phyloP scores from a whole-genome alignment of 1,140 invertebrate species.

The Pollicipes pollicipes region DNA sequence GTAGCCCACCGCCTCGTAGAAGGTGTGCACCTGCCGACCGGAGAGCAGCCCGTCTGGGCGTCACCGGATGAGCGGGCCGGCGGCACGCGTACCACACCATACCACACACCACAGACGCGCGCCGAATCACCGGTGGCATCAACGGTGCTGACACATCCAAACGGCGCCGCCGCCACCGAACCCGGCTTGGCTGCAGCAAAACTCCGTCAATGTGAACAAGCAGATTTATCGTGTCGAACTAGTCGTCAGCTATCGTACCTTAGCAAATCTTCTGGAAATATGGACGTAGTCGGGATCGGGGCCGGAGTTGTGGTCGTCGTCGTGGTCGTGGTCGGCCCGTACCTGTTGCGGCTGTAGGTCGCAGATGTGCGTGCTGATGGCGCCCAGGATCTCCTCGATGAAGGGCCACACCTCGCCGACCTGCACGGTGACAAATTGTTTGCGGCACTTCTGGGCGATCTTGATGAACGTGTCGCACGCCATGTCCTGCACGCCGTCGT shows the following conservation, averaged over 20 bases:
- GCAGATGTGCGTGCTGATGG: slow-evolving; percentile 94
- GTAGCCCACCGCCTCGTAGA: slow-evolving; percentile 98
- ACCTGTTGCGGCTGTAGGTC: slow-evolving; percentile 93
- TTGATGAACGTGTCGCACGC: slow-evolving; percentile 99
- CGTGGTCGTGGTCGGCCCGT: no score
- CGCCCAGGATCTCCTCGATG: slow-evolving; percentile 94
- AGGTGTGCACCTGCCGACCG: slow-evolving; percentile 76
- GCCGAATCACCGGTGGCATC: not conserved
- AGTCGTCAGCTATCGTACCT: no score
- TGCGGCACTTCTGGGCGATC: slow-evolving; percentile 95
- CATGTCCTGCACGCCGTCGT: slow-evolving; percentile 99
- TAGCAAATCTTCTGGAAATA: no score
- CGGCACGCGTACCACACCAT: not conserved
- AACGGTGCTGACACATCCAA: no score
- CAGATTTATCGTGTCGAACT: no score
- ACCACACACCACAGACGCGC: not conserved
- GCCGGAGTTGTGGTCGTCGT: no score
- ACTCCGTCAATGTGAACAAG: no score
- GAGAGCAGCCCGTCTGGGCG: slow-evolving; percentile 4
- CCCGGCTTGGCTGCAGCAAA: no score
- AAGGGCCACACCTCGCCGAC: slow-evolving; percentile 92
- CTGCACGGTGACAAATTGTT: slow-evolving; percentile 94
- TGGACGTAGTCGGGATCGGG: no score
- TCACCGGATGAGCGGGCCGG: not conserved
- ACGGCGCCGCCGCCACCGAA: no score